Evolutionary conservation across 2,888 invertebrate species (phyloP).

Genomic region (Panorpa germanica): DNA sequence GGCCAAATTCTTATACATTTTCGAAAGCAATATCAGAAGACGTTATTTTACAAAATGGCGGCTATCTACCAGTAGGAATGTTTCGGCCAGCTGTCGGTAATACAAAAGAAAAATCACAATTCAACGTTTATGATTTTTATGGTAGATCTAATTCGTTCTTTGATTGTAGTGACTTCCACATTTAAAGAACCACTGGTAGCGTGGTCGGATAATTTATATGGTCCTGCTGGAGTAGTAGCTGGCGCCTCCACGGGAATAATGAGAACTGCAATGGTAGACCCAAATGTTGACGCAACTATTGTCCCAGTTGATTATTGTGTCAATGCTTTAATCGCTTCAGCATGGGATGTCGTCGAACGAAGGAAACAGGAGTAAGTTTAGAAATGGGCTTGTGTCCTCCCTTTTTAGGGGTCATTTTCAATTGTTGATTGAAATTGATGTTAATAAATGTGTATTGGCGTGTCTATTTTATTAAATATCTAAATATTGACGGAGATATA

Average conservation of each 20-base stretch:
- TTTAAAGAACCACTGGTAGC: slow-evolving; percentile 58
- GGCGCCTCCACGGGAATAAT: slow-evolving; percentile 59
- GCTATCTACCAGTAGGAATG: slow-evolving; percentile 39
- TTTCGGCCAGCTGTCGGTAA: slow-evolving; percentile 50
- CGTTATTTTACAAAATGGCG: slow-evolving; percentile 30
- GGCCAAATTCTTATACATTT: slow-evolving; percentile 54
- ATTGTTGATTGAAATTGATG: no score
- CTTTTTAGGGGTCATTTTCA: no score
- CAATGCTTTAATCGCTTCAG: slow-evolving; percentile 61
- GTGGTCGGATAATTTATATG: slow-evolving; percentile 86
- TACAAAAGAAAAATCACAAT: no score
- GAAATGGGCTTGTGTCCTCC: no score
- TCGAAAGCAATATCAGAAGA: slow-evolving; percentile 54
- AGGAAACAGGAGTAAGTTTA: no score
- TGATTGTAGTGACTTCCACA: slow-evolving; percentile 35
- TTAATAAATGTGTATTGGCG: no score
- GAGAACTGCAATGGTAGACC: slow-evolving; percentile 49
- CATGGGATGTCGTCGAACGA: slow-evolving; percentile 46
- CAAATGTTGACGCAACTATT: slow-evolving; percentile 53
- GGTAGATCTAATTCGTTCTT: no score
- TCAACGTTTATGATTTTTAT: no score
- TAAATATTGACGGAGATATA: no score
- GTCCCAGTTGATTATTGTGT: slow-evolving; percentile 60
- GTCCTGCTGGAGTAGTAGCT: slow-evolving; percentile 58
- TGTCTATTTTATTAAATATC: no score